phyloP scores from a whole-genome alignment of 2,113 vertebrate species.

The Gambusia affinis region DNA sequence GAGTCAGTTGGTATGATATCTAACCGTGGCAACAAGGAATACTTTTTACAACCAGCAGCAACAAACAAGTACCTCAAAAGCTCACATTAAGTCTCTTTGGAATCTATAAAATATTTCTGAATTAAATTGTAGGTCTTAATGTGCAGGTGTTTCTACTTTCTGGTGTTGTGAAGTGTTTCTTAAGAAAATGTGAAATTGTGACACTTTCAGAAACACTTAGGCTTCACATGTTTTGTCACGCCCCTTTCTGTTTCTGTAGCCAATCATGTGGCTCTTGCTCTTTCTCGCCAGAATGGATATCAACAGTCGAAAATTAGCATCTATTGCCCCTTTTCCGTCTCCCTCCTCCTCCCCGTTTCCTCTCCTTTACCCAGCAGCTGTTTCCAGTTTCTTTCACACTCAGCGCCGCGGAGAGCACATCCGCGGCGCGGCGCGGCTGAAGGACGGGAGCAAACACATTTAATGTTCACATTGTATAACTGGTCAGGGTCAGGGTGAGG shows the following conservation, averaged over 20 bases:
- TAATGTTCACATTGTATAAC: background rate
- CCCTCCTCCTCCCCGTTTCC: background rate
- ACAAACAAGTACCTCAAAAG: no score
- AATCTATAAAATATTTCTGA: no score
- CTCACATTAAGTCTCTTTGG: no score
- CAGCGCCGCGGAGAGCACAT: background rate
- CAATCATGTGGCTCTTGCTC: background rate
- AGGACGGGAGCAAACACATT: background rate
- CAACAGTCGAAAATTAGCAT: background rate
- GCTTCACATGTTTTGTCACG: background rate
- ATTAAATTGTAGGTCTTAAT: no score
- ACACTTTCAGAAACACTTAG: background rate
- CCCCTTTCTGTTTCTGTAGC: background rate
- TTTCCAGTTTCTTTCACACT: background rate
- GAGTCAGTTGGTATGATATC: no score
- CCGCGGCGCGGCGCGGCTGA: background rate
- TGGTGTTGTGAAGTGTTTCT: no score
- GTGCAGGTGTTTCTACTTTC: no score
- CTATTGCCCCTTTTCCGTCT: background rate
- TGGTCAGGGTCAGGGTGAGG: constrained; percentile 21
- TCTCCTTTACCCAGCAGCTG: no score
- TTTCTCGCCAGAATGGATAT: background rate
- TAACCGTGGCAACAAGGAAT: no score
- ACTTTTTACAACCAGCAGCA: no score
- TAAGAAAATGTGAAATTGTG: background rate